A percentile compares a stretch with the other conserved stretches of the same genome.
phyloP scores from a whole-genome alignment of 2,797 vertebrate genomes.

The Channa striata region DNA sequence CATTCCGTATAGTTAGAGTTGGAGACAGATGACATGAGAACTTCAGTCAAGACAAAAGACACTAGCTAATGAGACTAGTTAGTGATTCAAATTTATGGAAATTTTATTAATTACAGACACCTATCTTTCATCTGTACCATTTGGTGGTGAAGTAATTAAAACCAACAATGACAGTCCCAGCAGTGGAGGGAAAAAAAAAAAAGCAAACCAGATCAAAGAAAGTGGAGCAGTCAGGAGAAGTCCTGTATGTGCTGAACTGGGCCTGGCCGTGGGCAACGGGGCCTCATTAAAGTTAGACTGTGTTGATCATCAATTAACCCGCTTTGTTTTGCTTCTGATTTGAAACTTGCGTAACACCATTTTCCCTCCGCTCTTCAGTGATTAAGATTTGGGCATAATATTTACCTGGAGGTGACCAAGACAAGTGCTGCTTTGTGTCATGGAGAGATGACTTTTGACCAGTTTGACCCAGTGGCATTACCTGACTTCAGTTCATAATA shows the following conservation, averaged over 20 bases:
- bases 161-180: constrained; percentile 93
- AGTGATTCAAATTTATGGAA: constrained; percentile 99
- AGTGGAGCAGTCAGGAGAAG: constrained; percentile 89
- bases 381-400: constrained; percentile 88
- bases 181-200: constrained; percentile 72
- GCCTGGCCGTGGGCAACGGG: constrained; percentile 91
- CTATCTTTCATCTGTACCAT: constrained; percentile 99
- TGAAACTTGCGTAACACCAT: constrained; percentile 87
- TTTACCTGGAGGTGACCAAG: constrained; percentile 82
- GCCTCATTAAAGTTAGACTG: constrained; percentile 95
- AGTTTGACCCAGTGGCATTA: constrained; percentile 25
- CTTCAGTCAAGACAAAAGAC: constrained; percentile 92
- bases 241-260: constrained; percentile 89
- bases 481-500: neutral
- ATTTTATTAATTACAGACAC: constrained; percentile 99
- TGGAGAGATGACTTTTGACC: constrained; percentile 60
- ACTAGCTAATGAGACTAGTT: constrained; percentile 97
- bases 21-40: constrained; percentile 87
- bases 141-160: constrained; percentile 99
- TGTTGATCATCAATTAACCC: constrained; percentile 99
- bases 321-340: constrained; percentile 96
- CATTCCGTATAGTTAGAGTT: constrained; percentile 82
- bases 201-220: constrained; percentile 96
- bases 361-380: constrained; percentile 86
- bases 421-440: constrained; percentile 77